Evolutionary conservation across 2,113 vertebrate species (phyloP), one percentile per base, ranked within the genome.

Genomic region (Gambusia holbrooki): DNA sequence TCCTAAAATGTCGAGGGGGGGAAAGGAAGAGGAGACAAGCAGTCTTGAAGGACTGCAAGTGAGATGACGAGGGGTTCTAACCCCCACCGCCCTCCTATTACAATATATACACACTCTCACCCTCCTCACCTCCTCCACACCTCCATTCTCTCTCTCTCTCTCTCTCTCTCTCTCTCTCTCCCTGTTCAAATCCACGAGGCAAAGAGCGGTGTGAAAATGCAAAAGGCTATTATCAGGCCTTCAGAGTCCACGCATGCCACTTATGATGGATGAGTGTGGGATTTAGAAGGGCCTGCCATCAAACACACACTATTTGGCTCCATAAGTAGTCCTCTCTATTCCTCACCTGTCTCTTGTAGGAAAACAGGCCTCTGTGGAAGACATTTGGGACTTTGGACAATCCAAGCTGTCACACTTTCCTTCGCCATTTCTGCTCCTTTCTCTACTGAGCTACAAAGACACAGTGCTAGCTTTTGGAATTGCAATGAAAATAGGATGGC

Each of bases 341-440:
- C 91, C 91, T 90, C 93, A 89, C 94, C 89, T 81, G 87, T 89
- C 84, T 89, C 76, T 93, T 91, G 89, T 92, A 93, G 95, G 91
- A 66, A 93, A 94, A 82, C 68, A 35, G 88, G 88, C 82, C 90
- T 71, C 73, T 93, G 88, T 92, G 93, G 92, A 93, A 92, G 86
- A 91, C 92, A 92, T 94, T 94, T 93, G 93, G 93, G 94, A 95
- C 94, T 93, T 93, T 84, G 61, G 90, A 93, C 92, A 82, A 91
- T 90, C 60, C 84, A 27, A 61, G 64, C 54, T 60, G 48, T 40
- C 69, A 8, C 71, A 30, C 29, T 48, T 93, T 94, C 94, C 95
- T 95, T 86, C 90, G 94, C 90, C 86, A 91, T 86, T 93, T 73
- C 91, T 92, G 87, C 94, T 58, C 17, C 25, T n/a, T 58, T 58